Evolutionary conservation across 1,140 invertebrate species (phyloP).

Genomic region (Dryas iulia): DNA sequence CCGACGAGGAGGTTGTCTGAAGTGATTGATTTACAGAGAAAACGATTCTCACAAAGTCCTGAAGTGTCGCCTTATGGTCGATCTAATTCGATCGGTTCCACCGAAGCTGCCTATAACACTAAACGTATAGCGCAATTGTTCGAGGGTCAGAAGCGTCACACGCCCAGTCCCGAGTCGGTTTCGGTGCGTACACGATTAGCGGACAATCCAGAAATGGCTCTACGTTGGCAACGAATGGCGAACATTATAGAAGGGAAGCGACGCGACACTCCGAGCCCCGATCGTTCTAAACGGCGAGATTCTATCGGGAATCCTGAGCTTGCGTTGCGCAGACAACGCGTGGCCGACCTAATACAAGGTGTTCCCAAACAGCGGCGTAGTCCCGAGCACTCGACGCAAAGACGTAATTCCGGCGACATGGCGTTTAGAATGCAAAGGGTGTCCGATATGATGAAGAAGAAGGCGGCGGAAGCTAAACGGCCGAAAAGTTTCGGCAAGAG

Average conservation of each 20-base stretch:
- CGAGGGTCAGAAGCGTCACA: slow-evolving; percentile 52
- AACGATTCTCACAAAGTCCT: slow-evolving; percentile 48
- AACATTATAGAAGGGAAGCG: slow-evolving; percentile 65
- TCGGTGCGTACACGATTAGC: slow-evolving; percentile 43
- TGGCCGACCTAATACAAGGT: slow-evolving; percentile 58
- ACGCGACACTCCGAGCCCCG: slow-evolving; percentile 49
- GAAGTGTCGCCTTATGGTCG: slow-evolving; percentile 38
- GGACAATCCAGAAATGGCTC: slow-evolving; percentile 50
- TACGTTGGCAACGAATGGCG: slow-evolving; percentile 58
- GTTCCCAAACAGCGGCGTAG: slow-evolving; percentile 30
- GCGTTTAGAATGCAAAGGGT: slow-evolving; percentile 59
- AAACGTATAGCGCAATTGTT: slow-evolving; percentile 59
- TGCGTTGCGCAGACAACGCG: slow-evolving; percentile 49
- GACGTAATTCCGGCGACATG: slow-evolving; percentile 53
- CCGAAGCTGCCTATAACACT: slow-evolving; percentile 48
- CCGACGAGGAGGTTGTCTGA: slow-evolving; percentile 47
- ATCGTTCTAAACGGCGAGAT: slow-evolving; percentile 44
- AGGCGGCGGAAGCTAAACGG: slow-evolving; percentile 43
- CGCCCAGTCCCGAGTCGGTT: slow-evolving; percentile 47
- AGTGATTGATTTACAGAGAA: slow-evolving; percentile 37
- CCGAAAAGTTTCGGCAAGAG: slow-evolving; percentile 48
- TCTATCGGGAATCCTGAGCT: slow-evolving; percentile 61
- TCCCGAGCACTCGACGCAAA: slow-evolving; percentile 31
- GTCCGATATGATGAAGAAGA: slow-evolving; percentile 61
- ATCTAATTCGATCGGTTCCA: slow-evolving; percentile 54